phyloP scores from a whole-genome alignment of 2,888 invertebrate species.

The Deilephila elpenor region DNA sequence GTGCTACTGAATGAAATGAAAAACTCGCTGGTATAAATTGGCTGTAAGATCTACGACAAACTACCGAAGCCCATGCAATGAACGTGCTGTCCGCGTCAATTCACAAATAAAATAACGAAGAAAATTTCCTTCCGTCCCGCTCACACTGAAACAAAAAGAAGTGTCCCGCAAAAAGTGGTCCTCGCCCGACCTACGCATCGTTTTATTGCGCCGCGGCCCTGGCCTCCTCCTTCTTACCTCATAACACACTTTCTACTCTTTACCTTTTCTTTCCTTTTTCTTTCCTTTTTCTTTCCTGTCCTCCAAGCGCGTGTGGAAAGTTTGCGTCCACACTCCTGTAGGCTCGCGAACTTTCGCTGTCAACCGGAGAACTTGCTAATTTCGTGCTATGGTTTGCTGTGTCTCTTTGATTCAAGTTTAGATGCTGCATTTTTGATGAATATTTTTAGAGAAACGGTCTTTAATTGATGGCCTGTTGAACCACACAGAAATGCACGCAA shows the following conservation, averaged over 20 bases:
- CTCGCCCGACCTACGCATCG: conserved; percentile 76
- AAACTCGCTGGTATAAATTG: too few species aligned
- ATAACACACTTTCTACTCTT: conserved; percentile 79
- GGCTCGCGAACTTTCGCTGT: conserved; percentile 29
- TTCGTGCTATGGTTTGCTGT: neutral
- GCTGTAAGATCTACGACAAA: too few species aligned
- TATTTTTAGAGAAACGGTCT: neutral
- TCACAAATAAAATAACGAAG: conserved; percentile 17
- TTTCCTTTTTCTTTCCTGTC: conserved; percentile 47
- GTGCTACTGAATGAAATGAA: too few species aligned
- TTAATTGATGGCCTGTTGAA: conserved; percentile 2
- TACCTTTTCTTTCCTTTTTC: conserved; percentile 57
- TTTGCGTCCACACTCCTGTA: conserved; percentile 31
- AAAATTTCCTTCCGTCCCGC: conserved; percentile 51
- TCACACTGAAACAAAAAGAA: conserved; percentile 59
- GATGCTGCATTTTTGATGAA: neutral
- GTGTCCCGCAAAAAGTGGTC: conserved; percentile 58
- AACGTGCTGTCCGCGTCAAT: neutral
- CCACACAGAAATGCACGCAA: conserved; percentile 2
- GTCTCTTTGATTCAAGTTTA: neutral
- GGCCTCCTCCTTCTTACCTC: conserved; percentile 80
- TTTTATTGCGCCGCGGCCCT: conserved; percentile 80
- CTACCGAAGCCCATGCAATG: neutral
- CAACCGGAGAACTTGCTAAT: conserved; percentile 1
- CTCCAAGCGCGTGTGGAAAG: conserved; percentile 35